Percentiles rank a stretch among this genome's conserved stretches.
Evolutionary conservation across 2,113 vertebrate species (phyloP).

Genomic region (Hyla sarda): DNA sequence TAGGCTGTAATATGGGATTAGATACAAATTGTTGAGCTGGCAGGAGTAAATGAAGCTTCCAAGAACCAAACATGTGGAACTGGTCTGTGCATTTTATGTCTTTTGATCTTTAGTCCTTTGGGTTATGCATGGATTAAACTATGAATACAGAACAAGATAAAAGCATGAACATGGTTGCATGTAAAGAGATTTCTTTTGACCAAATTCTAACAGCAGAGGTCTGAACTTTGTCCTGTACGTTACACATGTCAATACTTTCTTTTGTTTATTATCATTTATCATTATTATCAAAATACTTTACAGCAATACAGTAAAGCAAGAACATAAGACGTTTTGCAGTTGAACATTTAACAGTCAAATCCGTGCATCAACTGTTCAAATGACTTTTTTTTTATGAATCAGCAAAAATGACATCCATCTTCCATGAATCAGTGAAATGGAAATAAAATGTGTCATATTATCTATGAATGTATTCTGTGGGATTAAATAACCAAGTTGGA

Average conservation of each 20-base stretch:
- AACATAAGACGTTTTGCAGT: not conserved
- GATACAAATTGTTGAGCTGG: constrained; percentile 25
- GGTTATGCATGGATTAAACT: not conserved
- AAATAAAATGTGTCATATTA: too few species aligned
- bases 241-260: too few species aligned
- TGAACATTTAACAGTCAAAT: too few species aligned
- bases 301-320: not conserved
- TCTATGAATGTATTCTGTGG: too few species aligned
- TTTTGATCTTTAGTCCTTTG: constrained; percentile 39
- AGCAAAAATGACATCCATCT: too few species aligned
- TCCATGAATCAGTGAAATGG: too few species aligned
- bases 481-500: too few species aligned
- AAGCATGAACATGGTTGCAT: constrained; percentile 6
- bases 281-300: too few species aligned
- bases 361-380: not conserved
- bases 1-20: not conserved
- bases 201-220: not conserved
- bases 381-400: too few species aligned
- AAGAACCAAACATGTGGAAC: constrained; percentile 22
- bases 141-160: not conserved
- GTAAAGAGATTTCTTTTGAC: not conserved
- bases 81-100: constrained; percentile 39
- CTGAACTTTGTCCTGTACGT: too few species aligned
- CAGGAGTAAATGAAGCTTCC: constrained; percentile 18
- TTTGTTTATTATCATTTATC: too few species aligned